Base-by-base conservation (phyloP, 30 jellyfish, hydroid and myxozoan species). In the Rhopilema esculentum region DNA sequence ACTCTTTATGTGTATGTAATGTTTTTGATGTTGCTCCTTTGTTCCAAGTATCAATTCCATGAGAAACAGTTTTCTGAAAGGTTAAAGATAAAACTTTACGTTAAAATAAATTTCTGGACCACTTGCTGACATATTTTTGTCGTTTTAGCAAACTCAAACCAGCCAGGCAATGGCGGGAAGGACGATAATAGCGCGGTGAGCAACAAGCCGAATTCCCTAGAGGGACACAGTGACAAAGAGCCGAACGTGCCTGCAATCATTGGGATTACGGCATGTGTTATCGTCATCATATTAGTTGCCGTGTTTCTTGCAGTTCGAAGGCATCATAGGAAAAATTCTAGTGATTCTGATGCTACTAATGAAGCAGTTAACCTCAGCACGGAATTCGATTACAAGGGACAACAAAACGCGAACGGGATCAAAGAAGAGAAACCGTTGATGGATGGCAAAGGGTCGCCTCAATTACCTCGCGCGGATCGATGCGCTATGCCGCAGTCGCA, bases 181-280 rank as follows among this genome's bases (percentile, higher is more conserved):
- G 12, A 40, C 12, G 57, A 12, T 12, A 12, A 12, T 12, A 40
- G 57, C 12, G 6, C 57, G 12, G 12, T 40, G 57, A 40, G 57
- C 57, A 40, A 40, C 57, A 40, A 40, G 9, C 57, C 57, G 64
- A 73, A 73, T 73, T 20, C 64, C 32, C 21, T 73, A 7, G 84
- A 73, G 20, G 1, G 40, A 7, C 24, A 17, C 9, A 48, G 48
- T 49, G 64, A 23, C 32, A 76, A 80, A 68, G 88, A 75, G 65
- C 89, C 93, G 61, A 92, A 92, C 85, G 92, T 88, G 48, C 91
- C 98, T 0, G 92, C 92, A 26, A 92, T 92, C 23, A 79, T 84
- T 33, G 97, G 98, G 19, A 92, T 92, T 0, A 88, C 95, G 12
- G 97, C 97, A 0, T 92, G 98, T 25, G 97, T 88, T 1, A 72